These are phyloP conservation scores for Nomia melanderi DNA, from an alignment of 1,140 invertebrate species.

Conservation along the genomic window DNA sequence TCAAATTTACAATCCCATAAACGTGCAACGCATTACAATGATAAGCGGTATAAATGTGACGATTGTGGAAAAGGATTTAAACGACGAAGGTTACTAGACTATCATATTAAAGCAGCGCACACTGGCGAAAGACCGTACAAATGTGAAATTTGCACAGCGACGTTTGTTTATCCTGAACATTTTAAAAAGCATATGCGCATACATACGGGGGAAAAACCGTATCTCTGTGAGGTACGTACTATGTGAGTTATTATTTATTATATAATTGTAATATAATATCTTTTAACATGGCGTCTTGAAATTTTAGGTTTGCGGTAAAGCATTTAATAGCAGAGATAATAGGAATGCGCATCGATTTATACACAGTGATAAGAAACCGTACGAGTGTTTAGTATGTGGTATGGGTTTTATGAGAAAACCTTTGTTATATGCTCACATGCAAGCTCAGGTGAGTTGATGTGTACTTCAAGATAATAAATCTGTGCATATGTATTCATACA, in stretches of 20 bases:
- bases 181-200: conserved; percentile 91
- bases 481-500: background rate
- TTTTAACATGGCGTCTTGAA: background rate
- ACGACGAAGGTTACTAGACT: conserved; percentile 87
- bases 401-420: conserved; percentile 92
- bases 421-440: conserved; percentile 89
- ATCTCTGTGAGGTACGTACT: conserved; percentile 85
- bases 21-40: conserved; percentile 88
- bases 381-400: conserved; percentile 90
- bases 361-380: conserved; percentile 92
- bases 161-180: conserved; percentile 92
- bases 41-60: conserved; percentile 87
- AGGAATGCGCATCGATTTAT: conserved; percentile 92
- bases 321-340: conserved; percentile 91
- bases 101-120: conserved; percentile 91
- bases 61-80: conserved; percentile 89
- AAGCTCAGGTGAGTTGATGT: conserved; percentile 77
- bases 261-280: conserved; percentile 3
- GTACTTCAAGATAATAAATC: background rate
- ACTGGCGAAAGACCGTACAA: conserved; percentile 89
- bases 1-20: conserved; percentile 91
- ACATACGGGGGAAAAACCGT: conserved; percentile 91
- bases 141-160: conserved; percentile 87
- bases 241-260: conserved; percentile 23
- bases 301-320: conserved; percentile 90